phyloP scores from a whole-genome alignment of 2,113 vertebrate genomes.

The Tetrax tetrax region DNA sequence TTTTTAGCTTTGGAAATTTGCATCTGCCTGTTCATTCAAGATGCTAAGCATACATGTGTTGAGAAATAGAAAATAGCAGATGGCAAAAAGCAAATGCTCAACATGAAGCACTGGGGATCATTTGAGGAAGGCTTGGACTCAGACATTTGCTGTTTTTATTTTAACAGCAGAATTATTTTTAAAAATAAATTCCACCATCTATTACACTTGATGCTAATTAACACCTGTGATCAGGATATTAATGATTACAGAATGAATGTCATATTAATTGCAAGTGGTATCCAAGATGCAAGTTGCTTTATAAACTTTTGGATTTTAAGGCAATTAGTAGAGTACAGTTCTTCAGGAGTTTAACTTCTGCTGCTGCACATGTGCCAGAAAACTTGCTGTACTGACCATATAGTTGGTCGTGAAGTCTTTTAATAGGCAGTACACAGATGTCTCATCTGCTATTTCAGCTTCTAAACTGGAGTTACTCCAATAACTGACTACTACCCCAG shows the following conservation, averaged over 20 bases:
- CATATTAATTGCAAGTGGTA: background rate
- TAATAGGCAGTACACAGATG: background rate
- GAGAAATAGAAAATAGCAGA: slow-evolving; percentile 56
- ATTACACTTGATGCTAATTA: background rate
- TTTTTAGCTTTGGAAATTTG: slow-evolving; percentile 21
- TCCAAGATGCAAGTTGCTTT: background rate
- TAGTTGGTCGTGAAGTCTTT: background rate
- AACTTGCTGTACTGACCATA: background rate
- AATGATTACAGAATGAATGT: background rate
- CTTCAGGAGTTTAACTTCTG: background rate
- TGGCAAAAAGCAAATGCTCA: slow-evolving; percentile 51
- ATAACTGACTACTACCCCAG: background rate
- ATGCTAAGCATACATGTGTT: background rate
- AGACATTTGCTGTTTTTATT: background rate
- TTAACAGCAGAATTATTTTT: background rate
- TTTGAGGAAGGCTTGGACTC: background rate
- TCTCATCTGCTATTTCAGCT: background rate
- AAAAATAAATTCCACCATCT: background rate
- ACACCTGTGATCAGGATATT: background rate
- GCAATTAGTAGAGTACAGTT: background rate
- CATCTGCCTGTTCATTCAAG: slow-evolving; percentile 19
- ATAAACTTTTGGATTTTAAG: background rate
- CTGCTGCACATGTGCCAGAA: background rate
- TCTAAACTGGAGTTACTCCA: background rate
- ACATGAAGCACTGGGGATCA: background rate